These are phyloP conservation scores for Brenthis daphne DNA, from an alignment of 2,888 invertebrate genomes.

Conservation along the genomic window DNA sequence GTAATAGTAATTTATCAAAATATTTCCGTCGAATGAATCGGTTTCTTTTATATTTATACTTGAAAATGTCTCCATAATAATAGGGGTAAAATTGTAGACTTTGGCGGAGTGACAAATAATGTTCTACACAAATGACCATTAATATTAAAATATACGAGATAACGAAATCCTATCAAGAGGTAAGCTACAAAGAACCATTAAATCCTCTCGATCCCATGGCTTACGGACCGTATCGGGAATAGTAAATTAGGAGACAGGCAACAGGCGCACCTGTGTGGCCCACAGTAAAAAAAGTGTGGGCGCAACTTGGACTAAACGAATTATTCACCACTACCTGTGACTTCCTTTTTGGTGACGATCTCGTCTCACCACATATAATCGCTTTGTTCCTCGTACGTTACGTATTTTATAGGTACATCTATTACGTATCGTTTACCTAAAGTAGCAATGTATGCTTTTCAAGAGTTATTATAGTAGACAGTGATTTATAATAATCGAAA, in stretches of 20 bases:
- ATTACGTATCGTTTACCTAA: not conserved
- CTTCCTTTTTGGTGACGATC: constrained; percentile 51
- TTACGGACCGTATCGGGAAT: constrained; percentile 67
- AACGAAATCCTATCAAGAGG: constrained; percentile 51
- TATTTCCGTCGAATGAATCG: no score
- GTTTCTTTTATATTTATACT: not conserved
- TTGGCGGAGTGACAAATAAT: constrained; percentile 37
- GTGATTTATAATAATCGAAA: constrained; percentile 73
- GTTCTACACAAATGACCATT: constrained; percentile 36
- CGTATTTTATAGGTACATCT: constrained; percentile 32
- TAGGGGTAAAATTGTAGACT: constrained; percentile 20
- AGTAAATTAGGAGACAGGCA: constrained; percentile 73
- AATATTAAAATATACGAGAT: constrained; percentile 44
- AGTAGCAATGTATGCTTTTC: constrained; percentile 46
- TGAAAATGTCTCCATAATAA: constrained; percentile 15
- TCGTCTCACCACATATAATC: constrained; percentile 36
- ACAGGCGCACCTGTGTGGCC: constrained; percentile 79
- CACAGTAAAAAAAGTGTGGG: constrained; percentile 70
- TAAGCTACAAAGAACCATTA: constrained; percentile 64
- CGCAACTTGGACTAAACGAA: constrained; percentile 80
- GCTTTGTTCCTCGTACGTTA: constrained; percentile 46
- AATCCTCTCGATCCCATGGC: constrained; percentile 46
- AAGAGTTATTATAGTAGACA: constrained; percentile 45
- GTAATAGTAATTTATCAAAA: not conserved
- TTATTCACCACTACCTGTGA: constrained; percentile 79